These are phyloP conservation scores for Agelas oroides DNA, from an alignment of 37 sponge, comb jelly and placozoan species.

Conservation along the genomic window DNA sequence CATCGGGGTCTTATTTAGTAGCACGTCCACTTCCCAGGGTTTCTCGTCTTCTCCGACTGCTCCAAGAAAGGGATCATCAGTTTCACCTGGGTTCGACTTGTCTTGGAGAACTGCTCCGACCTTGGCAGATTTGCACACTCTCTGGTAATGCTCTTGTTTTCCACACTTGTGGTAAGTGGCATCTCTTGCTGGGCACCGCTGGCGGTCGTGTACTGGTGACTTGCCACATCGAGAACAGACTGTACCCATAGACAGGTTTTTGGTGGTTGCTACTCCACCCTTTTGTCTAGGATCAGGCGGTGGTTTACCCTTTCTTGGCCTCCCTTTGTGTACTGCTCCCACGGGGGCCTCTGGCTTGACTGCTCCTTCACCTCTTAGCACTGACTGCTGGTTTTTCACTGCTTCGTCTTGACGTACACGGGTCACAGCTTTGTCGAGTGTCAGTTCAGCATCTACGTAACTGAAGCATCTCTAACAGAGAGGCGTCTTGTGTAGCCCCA, in stretches of 20 bases:
- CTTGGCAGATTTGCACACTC: neutral
- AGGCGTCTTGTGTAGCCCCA: too few relatives aligned
- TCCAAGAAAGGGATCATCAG: neutral
- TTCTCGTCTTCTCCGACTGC: neutral
- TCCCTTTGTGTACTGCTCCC: too few relatives aligned
- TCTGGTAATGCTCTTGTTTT: constrained; percentile 9
- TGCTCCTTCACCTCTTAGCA: neutral
- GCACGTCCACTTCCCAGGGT: neutral
- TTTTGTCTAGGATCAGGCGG: too few relatives aligned
- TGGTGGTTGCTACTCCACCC: too few relatives aligned
- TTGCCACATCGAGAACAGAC: constrained; percentile 13
- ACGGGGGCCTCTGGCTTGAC: too few relatives aligned
- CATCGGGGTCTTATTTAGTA: constrained; percentile 5
- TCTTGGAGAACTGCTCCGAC: neutral
- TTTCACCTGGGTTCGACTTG: too few relatives aligned
- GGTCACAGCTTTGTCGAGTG: too few relatives aligned
- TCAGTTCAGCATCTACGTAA: too few relatives aligned
- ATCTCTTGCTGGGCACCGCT: constrained; percentile 22
- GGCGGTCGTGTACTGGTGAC: constrained; percentile 1
- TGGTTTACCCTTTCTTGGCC: too few relatives aligned
- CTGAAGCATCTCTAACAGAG: too few relatives aligned
- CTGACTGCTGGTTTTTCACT: constrained; percentile 30
- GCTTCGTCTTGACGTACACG: too few relatives aligned
- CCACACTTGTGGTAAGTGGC: constrained; percentile 17
- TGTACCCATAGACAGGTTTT: too few relatives aligned